Percentiles rank a stretch among this genome's conserved stretches.
Evolutionary conservation across 2,113 vertebrate species (phyloP).

Genomic region (Callaeas wilsoni): DNA sequence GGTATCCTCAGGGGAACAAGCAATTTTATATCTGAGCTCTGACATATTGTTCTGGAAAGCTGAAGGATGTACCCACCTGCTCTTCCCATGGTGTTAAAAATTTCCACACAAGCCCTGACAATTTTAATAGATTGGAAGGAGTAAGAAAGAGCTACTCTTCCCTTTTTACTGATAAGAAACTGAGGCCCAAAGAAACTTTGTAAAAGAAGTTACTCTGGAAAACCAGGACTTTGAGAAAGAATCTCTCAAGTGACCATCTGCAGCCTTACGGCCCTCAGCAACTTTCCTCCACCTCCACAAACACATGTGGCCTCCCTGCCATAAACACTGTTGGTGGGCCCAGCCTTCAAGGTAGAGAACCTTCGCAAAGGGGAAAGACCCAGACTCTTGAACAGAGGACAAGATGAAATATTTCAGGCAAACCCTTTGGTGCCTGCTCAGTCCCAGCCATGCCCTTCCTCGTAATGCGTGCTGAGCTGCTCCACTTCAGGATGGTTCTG

Average conservation of each 20-base stretch:
- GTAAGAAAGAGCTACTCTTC: background rate
- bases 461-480: background rate
- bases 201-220: background rate
- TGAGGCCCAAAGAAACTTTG: background rate
- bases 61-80: background rate
- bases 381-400: background rate
- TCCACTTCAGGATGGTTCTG: background rate
- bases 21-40: background rate
- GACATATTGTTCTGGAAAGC: background rate
- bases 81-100: background rate
- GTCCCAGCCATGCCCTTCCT: background rate
- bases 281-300: background rate
- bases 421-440: background rate
- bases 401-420: background rate
- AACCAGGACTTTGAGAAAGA: background rate
- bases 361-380: background rate
- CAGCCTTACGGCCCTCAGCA: background rate
- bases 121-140: background rate
- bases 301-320: background rate
- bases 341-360: background rate
- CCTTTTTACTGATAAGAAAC: background rate
- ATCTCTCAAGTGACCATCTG: background rate
- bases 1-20: background rate
- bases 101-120: background rate
- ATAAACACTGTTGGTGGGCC: background rate